Evolutionary conservation across 2,888 invertebrate species (phyloP).

Genomic region (Frankliniella intonsa): DNA sequence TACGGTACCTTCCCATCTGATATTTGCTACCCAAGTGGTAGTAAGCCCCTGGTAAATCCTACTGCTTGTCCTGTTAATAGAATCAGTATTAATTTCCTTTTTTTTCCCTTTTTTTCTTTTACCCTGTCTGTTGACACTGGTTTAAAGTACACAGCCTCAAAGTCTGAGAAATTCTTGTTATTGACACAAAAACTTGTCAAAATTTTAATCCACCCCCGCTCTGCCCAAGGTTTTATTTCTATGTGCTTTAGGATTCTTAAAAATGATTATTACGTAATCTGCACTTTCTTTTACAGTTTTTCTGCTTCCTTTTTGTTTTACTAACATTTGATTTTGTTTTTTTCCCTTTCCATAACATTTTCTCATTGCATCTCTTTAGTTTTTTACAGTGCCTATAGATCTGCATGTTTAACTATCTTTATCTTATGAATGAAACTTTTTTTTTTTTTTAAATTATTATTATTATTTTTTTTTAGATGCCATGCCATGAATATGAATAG

Average conservation of each 20-base stretch:
- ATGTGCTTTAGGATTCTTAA: too few species aligned
- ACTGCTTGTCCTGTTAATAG: slow-evolving; percentile 28
- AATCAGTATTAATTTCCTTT: not conserved
- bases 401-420: not conserved
- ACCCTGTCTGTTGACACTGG: not conserved
- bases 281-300: not conserved
- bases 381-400: not conserved
- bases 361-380: not conserved
- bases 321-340: not conserved
- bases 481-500: not conserved
- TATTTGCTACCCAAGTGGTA: not conserved
- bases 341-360: not conserved
- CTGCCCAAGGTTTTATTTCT: too few species aligned
- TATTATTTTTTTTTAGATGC: not conserved
- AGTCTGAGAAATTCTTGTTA: too few species aligned
- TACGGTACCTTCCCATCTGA: not conserved
- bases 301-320: not conserved
- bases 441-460: slow-evolving; percentile 37
- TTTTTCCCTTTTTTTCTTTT: not conserved
- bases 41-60: slow-evolving; percentile 9
- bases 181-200: not conserved
- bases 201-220: not conserved
- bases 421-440: slow-evolving; percentile 29
- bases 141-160: not conserved
- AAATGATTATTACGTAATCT: not conserved